These are phyloP conservation scores for Esox lucius DNA, from an alignment of 2,797 vertebrate species.

Conservation along the genomic window DNA sequence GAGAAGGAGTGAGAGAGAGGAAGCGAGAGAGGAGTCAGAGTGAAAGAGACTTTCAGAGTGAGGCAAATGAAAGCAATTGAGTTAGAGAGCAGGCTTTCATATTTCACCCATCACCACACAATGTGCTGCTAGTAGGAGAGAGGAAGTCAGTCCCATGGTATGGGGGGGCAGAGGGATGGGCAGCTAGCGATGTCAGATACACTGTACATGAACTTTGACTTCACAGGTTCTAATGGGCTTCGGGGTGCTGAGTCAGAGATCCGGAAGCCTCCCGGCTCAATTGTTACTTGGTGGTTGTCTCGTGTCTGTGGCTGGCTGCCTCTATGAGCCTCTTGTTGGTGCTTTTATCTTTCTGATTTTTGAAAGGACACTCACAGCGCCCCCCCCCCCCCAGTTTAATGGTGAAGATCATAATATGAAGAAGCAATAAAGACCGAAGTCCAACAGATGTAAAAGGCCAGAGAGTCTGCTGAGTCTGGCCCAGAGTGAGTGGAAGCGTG, in stretches of 20 bases:
- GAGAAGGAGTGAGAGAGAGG: slow-evolving; percentile 36
- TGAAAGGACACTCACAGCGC: too few species aligned
- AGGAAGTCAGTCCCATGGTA: not conserved
- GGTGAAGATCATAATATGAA: too few species aligned
- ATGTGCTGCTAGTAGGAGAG: too few species aligned
- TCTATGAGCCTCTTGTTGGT: not conserved
- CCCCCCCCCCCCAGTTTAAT: too few species aligned
- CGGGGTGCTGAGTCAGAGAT: slow-evolving; percentile 27
- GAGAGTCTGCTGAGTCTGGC: slow-evolving; percentile 45
- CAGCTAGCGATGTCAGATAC: not conserved
- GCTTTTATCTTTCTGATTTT: not conserved
- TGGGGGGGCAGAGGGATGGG: not conserved
- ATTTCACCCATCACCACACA: too few species aligned
- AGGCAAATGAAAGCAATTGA: too few species aligned
- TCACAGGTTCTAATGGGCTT: not conserved
- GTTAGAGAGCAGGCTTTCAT: too few species aligned
- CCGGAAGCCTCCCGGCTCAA: slow-evolving; percentile 12
- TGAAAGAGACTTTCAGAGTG: too few species aligned
- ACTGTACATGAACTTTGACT: not conserved
- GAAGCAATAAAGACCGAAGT: too few species aligned
- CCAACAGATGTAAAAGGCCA: not conserved
- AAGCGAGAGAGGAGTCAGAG: too few species aligned
- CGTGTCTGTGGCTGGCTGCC: not conserved
- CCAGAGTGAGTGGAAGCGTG: slow-evolving; percentile 33
- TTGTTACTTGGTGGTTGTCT: slow-evolving; percentile 15